Base-by-base conservation (phyloP, 2,113 vertebrate genomes). In the Dromas ardeola region DNA sequence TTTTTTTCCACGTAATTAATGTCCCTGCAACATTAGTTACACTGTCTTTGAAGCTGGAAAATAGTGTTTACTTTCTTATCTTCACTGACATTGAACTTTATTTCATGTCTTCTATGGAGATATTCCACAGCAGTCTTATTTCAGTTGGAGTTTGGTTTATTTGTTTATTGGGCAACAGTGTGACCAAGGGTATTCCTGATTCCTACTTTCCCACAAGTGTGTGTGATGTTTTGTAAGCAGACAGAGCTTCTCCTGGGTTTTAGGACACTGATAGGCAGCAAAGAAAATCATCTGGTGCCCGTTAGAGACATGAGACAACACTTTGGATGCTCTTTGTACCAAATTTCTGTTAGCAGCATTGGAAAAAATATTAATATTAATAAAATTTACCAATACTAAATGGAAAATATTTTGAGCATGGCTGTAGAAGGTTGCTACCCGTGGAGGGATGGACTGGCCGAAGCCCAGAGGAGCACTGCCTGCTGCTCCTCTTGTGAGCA, bases 1-100 rank as follows among this genome's bases (percentile, higher is more conserved):
- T 77, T 85, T 85, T 90, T 94, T 88, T 82, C 87, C 78, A 77
- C 14, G 34, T 90, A 95, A 95, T 94, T 93, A 96, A 94, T 90
- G 69, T 61, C 93, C 90, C 71, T 88, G 76, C 63, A 78, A 47
- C 71, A 59, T 96, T 78, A 61, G 85, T 95, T 96, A 93, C 70
- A 63, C 53, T 50, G 25, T 32, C 71, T 95, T 78, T 88, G 69
- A 96, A 94, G 63, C 30, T 90, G 62, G 50, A 62, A 88, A 95
- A 91, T 26, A 32, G 58, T 0, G 30, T 76, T 95, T 96, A 43
- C 61, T 70, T 77, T 47, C 53, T 83, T 65, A 93, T 79, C 49
- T 72, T 71, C 63, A 23, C 84, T 70, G 72, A 13, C 49, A 61
- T 19, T 83, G 50, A 79, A 45, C 63, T 59, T 76, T 30, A 40